Evolutionary conservation across 2,797 vertebrate genomes (phyloP), one percentile per base, ranked within the genome.

Genomic region (Centropyge bicolor): DNA sequence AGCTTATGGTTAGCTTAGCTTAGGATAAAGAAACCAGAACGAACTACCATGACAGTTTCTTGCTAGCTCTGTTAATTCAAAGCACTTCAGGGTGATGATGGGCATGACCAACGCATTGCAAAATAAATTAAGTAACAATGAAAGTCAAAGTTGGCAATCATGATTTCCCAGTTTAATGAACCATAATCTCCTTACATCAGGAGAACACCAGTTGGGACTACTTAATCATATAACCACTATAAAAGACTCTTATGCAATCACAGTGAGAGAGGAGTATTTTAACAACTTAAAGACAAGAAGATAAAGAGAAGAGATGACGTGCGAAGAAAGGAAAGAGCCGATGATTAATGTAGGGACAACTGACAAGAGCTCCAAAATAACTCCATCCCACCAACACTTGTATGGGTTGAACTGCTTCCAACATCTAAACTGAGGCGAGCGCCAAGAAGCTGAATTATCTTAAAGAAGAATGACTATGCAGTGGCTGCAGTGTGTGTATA

Each of bases 131-230:
- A 31, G 27, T 31, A 31, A 31, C 2, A 31, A 31, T 31, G 27
- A 31, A 2, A 31, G 27, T 31, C 27, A 4, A 31, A 4, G 24
- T 10, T 41, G 19, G 36, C 6, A 13, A 35, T 41, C 12, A 31
- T 22, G 24, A 57, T 22, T 31, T 75, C 3, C 17, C 73, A 68
- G 62, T 78, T 75, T 74, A 70, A 72, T 61, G 49, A 74, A 54
- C 76, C 61, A 70, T 87, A 90, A 90, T 91, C 87, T 72, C 80
- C 73, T 87, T 82, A 86, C 35, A 84, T 77, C 51, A 65, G 74
- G 76, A 83, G 54, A 86, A 82, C 69, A 68, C 55, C 76, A 78
- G 75, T 76, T 52, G 63, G 31, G 80, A 70, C 67, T 74, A 74
- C 70, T 88, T 85, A 66, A 87, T 82, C 84, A 89, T 77, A 76